Evolutionary conservation across 1,140 invertebrate species (phyloP).

Genomic region (Riptortus pedestris): DNA sequence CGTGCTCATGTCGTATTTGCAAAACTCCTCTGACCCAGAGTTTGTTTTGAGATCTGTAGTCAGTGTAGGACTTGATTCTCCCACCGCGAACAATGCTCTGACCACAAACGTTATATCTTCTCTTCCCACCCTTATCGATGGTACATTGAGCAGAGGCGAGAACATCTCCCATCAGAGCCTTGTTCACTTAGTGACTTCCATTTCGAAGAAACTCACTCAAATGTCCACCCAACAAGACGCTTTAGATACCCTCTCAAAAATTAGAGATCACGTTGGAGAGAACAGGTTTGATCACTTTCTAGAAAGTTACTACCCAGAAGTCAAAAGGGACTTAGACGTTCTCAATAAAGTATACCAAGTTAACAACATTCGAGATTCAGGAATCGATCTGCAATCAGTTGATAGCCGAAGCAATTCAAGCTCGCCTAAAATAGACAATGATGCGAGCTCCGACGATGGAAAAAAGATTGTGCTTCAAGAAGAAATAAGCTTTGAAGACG

Average conservation of each 20-base stretch:
- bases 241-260: slow-evolving; percentile 52
- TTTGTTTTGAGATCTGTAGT: slow-evolving; percentile 49
- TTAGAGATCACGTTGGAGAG: slow-evolving; percentile 50
- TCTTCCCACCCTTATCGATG: slow-evolving; percentile 37
- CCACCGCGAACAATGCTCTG: slow-evolving; percentile 28
- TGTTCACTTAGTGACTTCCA: slow-evolving; percentile 40
- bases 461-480: slow-evolving; percentile 1
- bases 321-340: slow-evolving; percentile 52
- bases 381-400: slow-evolving; percentile 31
- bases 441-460: slow-evolving; percentile 22
- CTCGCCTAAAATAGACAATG: slow-evolving; percentile 25
- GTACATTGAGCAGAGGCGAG: slow-evolving; percentile 31
- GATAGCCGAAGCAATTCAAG: slow-evolving; percentile 30
- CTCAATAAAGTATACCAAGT: slow-evolving; percentile 55
- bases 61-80: slow-evolving; percentile 47
- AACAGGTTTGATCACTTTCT: slow-evolving; percentile 49
- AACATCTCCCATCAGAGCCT: slow-evolving; percentile 31
- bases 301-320: slow-evolving; percentile 40
- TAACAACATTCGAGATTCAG: slow-evolving; percentile 32
- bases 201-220: slow-evolving; percentile 55
- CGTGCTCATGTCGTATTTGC: slow-evolving; percentile 53
- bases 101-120: slow-evolving; percentile 34
- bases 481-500: slow-evolving; percentile 6
- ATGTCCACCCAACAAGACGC: slow-evolving; percentile 55
- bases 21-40: slow-evolving; percentile 46